Percentiles rank a stretch among this genome's conserved stretches.
Evolutionary conservation across 2,113 vertebrate species (phyloP).

Genomic region (Aptenodytes forsteri): DNA sequence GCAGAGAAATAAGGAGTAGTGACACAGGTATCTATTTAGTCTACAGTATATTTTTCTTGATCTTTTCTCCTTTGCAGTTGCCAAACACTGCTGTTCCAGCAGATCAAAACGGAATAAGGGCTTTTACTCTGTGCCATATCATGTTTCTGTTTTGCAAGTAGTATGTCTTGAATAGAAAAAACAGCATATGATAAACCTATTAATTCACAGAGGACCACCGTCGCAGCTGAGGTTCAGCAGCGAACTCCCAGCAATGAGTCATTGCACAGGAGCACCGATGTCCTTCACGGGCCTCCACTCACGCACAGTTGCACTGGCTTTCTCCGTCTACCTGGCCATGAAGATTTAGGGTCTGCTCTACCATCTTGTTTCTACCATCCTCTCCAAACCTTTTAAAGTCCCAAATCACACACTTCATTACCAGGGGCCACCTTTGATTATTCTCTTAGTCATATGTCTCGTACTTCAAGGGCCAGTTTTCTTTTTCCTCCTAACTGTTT

Average conservation of each 20-base stretch:
- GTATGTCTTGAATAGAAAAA: background rate
- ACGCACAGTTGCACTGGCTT: fast-evolving
- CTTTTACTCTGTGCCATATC: background rate
- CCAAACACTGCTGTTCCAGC: background rate
- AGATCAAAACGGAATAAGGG: background rate
- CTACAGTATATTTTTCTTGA: background rate
- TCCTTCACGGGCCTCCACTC: background rate
- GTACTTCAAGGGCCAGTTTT: background rate
- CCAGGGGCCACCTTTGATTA: background rate
- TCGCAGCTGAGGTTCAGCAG: background rate
- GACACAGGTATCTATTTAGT: background rate
- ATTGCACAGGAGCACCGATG: background rate
- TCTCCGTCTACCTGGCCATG: fast-evolving
- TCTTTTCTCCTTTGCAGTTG: background rate
- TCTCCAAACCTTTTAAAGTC: background rate
- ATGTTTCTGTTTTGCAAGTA: background rate
- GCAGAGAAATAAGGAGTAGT: background rate
- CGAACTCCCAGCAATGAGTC: fast-evolving
- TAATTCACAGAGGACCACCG: background rate
- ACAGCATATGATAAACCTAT: background rate
- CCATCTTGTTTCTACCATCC: background rate
- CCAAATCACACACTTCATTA: background rate
- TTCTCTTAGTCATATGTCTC: background rate
- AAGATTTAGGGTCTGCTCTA: background rate
- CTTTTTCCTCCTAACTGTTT: background rate